phyloP scores from a whole-genome alignment of 2,113 vertebrate species.

The Petaurus breviceps region DNA sequence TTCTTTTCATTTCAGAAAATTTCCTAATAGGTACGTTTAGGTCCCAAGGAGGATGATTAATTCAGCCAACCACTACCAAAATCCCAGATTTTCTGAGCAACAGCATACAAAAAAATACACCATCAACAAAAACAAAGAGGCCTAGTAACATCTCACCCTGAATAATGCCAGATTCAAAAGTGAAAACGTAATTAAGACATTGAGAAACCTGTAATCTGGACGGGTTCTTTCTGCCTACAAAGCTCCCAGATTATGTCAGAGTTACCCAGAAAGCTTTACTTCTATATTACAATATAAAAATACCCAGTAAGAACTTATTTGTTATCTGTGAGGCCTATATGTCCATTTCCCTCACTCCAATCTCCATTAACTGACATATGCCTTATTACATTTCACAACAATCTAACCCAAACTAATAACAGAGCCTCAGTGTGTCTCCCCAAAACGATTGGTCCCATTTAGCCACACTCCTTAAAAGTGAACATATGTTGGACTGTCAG shows the following conservation, averaged over 20 bases:
- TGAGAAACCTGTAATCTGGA: neutral
- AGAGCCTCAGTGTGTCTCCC: no score
- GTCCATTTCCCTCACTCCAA: neutral
- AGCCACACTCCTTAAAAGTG: neutral
- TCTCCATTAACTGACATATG: neutral
- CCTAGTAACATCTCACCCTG: neutral
- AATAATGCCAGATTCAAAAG: neutral
- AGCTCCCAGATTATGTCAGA: neutral
- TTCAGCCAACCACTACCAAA: neutral
- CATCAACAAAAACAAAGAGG: slow-evolving; percentile 8
- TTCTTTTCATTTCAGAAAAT: slow-evolving; percentile 8
- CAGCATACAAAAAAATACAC: neutral
- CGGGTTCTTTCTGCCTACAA: neutral
- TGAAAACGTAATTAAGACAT: neutral
- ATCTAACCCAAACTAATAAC: neutral
- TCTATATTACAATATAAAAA: neutral
- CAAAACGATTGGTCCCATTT: neutral
- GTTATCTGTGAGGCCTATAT: neutral
- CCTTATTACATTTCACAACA: neutral
- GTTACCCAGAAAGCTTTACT: slow-evolving; percentile 32
- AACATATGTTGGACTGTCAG: no score
- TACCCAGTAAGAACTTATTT: neutral
- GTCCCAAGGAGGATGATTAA: neutral
- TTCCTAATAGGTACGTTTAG: neutral
- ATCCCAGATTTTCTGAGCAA: neutral